phyloP scores from a whole-genome alignment of 1,140 invertebrate genomes.

The Aporrectodea caliginosa region DNA sequence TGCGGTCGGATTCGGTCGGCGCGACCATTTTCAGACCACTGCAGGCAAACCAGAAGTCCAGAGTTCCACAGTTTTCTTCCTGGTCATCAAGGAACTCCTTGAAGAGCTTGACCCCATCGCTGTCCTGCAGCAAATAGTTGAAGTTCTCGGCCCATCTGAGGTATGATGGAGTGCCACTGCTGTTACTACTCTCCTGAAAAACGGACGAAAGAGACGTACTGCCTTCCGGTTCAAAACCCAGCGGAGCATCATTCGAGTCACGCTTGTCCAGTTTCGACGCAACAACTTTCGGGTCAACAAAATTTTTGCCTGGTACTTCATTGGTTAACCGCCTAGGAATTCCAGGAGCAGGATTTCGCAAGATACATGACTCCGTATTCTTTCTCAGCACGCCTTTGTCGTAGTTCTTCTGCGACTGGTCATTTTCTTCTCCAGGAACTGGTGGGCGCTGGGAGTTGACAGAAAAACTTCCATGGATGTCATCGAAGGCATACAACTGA shows the following conservation, averaged over 20 bases:
- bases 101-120: slow-evolving; percentile 79
- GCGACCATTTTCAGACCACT: slow-evolving; percentile 73
- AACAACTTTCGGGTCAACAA: neutral
- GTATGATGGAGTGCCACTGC: slow-evolving; percentile 66
- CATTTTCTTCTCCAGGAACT: slow-evolving; percentile 55
- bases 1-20: slow-evolving; percentile 60
- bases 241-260: slow-evolving; percentile 35
- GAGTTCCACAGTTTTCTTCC: slow-evolving; percentile 67
- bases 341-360: slow-evolving; percentile 43
- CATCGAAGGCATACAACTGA: neutral
- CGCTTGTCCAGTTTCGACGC: slow-evolving; percentile 10
- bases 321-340: slow-evolving; percentile 49
- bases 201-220: slow-evolving; percentile 50
- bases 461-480: slow-evolving; percentile 50
- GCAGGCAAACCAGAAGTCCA: slow-evolving; percentile 86
- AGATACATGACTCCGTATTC: neutral
- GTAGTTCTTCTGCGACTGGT: slow-evolving; percentile 34
- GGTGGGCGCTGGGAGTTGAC: slow-evolving; percentile 51
- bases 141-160: slow-evolving; percentile 80
- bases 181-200: slow-evolving; percentile 48
- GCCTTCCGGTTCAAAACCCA: slow-evolving; percentile 54
- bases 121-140: slow-evolving; percentile 74
- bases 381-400: slow-evolving; percentile 39
- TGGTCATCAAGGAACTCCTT: slow-evolving; percentile 67
- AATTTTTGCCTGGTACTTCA: slow-evolving; percentile 36